Base-by-base conservation (phyloP, 2,797 vertebrate genomes). In the Sebastiscus tertius region DNA sequence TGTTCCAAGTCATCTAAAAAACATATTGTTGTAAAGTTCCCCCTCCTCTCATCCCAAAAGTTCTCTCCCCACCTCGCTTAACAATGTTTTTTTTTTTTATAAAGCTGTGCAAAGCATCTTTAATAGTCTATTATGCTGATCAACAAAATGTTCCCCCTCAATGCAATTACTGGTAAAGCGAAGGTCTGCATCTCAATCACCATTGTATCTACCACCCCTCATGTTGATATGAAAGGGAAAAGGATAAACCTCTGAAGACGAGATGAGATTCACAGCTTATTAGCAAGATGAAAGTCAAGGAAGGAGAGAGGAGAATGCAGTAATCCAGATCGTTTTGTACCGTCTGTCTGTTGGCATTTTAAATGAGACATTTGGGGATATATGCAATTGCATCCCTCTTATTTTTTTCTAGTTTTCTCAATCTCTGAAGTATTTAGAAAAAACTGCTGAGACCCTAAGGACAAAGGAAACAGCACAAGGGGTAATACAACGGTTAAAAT, bases 311-410 rank as follows among this genome's bases (percentile, higher is more conserved):
- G 76, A 84, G 87, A 91, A 89, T 69, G 68, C 81, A 81, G 79
- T 93, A 90, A 94, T 93, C 90, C 91, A 77, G 29, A 91, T 85
- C 75, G 75, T 91, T 92, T 91, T 92, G 87, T 93, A 81, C 80
- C n/a, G 81, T 81, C 88, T 88, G 84, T 87, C 86, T 87, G 88
- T 85, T 87, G 88, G 82, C 85, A 67, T 80, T 89, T 85, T 90
- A 94, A 95, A 95, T 90, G 87, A 93, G 93, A 91, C 93, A 83
- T 93, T 80, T 60, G 91, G 87, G 92, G 86, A 87, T 87, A 87
- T 67, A 86, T 72, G 72, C 62, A 33, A 83, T 76, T 86, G 78
- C 80, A 80, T 86, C 54, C 46, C 55, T 58, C 9, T 13, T 46
- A 46, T 66, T 80, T 81, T 79, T 61, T 56, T 62, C 61, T 59